Percentiles rank a stretch among this genome's conserved stretches.
Evolutionary conservation across 2,888 invertebrate species (phyloP).

Genomic region (Acanthopleura granulata): DNA sequence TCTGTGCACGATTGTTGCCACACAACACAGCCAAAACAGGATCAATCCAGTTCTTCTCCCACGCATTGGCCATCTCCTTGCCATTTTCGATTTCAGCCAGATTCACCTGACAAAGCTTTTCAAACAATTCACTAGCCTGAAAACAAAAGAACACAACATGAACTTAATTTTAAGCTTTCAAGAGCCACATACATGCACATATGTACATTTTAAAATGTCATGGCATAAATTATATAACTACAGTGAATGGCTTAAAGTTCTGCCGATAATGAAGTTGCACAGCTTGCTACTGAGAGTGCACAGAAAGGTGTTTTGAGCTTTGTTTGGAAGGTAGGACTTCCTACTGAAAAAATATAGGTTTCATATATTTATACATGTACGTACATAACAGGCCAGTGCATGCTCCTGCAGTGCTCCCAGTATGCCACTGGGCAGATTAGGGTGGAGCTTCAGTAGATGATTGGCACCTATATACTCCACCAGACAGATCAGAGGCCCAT

Average conservation of each 20-base stretch:
- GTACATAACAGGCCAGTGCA: slow-evolving; percentile 70
- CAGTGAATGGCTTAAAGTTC: too few species aligned
- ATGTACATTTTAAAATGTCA: too few species aligned
- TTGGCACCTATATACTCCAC: slow-evolving; percentile 70
- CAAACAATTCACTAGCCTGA: slow-evolving; percentile 74
- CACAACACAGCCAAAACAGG: slow-evolving; percentile 62
- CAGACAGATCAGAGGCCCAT: slow-evolving; percentile 59
- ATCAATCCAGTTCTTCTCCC: slow-evolving; percentile 71
- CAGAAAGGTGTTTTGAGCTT: too few species aligned
- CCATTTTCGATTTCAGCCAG: slow-evolving; percentile 25
- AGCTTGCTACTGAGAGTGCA: too few species aligned
- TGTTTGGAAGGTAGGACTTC: too few species aligned
- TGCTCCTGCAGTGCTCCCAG: slow-evolving; percentile 67
- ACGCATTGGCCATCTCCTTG: background rate
- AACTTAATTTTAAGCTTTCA: too few species aligned
- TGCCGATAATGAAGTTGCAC: too few species aligned
- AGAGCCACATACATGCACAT: too few species aligned
- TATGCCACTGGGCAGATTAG: slow-evolving; percentile 67
- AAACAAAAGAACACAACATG: too few species aligned
- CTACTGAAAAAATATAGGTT: too few species aligned
- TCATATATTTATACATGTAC: slow-evolving; percentile 25
- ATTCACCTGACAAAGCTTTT: slow-evolving; percentile 73
- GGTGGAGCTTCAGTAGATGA: slow-evolving; percentile 63
- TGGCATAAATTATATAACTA: too few species aligned
- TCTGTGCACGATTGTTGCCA: slow-evolving; percentile 45